Evolutionary conservation across 2,888 invertebrate genomes (phyloP), one percentile per base, ranked within the genome.

Genomic region (Fabriciana adippe): DNA sequence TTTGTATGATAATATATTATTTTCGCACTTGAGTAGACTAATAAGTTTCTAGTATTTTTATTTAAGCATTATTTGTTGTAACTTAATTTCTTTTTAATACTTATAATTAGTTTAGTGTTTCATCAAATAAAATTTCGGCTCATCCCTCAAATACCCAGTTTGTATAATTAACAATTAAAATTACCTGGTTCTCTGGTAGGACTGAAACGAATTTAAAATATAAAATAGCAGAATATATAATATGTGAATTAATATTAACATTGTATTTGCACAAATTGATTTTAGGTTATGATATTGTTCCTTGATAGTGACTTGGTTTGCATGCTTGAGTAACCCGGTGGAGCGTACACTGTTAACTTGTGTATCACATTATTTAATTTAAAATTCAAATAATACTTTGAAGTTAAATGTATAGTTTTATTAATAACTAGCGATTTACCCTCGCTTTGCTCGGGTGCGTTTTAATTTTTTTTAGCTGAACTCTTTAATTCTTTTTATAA

Each of bases 211-310:
- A 69, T 71, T 64, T 66, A 64, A 69, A 26, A 65, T 51, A 53
- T 53, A 16, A 47, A 59, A 47, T 65, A 53, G 41, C 41, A 51
- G 18, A 51, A 31, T 35, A 31, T 51, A 45, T 53, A 53, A 51
- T 65, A 51, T 50, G 48, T 50, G 11, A 41, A 16, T 51, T 16
- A n/a, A 51, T 8, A 51, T 51, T 51, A 51, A 16, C 50, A 53
- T 51, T 70, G 64, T 72, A 60, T 69, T 63, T 73, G 73, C 73
- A 71, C 74, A 73, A 73, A 70, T 64, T 51, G 21, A 56, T 67
- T 65, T 60, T 68, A 63, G 59, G 59, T 64, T 66, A 45, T 56
- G 56, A 63, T 60, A 64, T 62, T 62, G 70, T 70, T 70, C 65
- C 68, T 68, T 56, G 63, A 66, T 71, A 60, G 62, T 63, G 65